Base-by-base conservation (phyloP, 2,888 invertebrate species). In the Troilus luridus region DNA sequence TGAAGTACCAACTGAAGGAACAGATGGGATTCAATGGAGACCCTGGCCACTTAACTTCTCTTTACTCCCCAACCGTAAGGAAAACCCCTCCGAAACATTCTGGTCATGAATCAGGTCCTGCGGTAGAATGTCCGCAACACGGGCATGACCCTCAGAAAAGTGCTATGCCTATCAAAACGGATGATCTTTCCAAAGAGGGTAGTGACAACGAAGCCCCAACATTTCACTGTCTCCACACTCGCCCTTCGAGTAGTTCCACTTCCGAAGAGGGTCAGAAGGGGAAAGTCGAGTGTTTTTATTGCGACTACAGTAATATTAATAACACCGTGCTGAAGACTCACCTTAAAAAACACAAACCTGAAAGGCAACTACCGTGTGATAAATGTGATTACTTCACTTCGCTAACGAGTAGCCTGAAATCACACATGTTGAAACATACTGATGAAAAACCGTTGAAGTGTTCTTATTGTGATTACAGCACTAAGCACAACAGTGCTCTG, bases 321-420 rank as follows among this genome's bases (percentile, higher is more conserved):
- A 64, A 60, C 21, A 11, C 27, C 9, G 62, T 54, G 7, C 21
- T 62, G 19, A 58, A 85, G 24, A 41, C 54, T 60, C 54, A 62
- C 54, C 60, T 88, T 27, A 90, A 88, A 17, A 90, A 90, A 54
- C 90, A 58, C 56, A 90, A 85, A 17, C 60, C 62, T 21, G 88
- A 90, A 60, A 85, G 85, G 54, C 58, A 67, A 41, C 64, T 88
- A 12, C 85, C 85, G 2, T 90, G 90, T 56, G 88, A 85, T 60
- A 85, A 90, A 24, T 90, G 90, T 64, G 90, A 90, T 54, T 90
- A 90, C n/a, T 88, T 60, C 54, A 88, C 90, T 88, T 64, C 90
- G 12, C n/a, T 85, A 7, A 62, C 90, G 6, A 88, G 90, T 19
- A 90, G 90, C 24, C n/a, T 90, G 19, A 90, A 90, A 54, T 90